Evolutionary conservation across 2,113 vertebrate species (phyloP).

Genomic region (Ciconia maguari): DNA sequence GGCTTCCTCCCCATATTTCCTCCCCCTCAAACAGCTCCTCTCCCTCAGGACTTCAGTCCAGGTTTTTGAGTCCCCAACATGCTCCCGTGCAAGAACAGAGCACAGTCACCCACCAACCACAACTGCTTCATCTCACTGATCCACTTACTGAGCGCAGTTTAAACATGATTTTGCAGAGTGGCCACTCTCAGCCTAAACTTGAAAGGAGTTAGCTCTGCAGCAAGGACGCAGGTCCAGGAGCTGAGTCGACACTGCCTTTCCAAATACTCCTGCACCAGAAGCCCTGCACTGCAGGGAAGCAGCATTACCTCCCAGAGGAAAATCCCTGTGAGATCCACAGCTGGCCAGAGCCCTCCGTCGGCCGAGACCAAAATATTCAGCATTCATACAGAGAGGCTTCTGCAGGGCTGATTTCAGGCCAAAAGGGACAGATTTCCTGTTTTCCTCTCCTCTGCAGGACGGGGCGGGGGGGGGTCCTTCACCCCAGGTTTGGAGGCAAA

Average conservation of each 20-base stretch:
- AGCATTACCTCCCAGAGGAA: conserved; percentile 62
- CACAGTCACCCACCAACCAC: not conserved
- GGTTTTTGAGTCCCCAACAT: not conserved
- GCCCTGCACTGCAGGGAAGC: conserved; percentile 63
- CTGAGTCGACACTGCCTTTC: conserved; percentile 19
- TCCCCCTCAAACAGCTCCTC: not conserved
- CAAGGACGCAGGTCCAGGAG: conserved; percentile 6
- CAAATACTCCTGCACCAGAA: conserved; percentile 58
- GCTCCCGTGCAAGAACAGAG: not conserved
- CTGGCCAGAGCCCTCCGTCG: conserved; percentile 60
- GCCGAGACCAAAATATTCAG: conserved; percentile 48
- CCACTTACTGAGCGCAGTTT: not conserved
- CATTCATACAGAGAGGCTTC: conserved; percentile 44
- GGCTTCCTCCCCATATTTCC: not conserved
- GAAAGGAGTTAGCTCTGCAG: conserved; percentile 54
- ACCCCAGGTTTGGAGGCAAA: conserved; percentile 38
- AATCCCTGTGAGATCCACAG: conserved; percentile 64
- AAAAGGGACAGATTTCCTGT: conserved; percentile 65
- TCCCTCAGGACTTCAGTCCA: not conserved
- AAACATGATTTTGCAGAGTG: not conserved
- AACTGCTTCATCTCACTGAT: not conserved
- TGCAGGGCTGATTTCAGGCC: conserved; percentile 57
- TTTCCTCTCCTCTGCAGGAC: conserved; percentile 56
- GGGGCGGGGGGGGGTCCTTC: not conserved
- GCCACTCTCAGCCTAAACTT: conserved; percentile 36